Conservation (phyloP, 2,797 vertebrate genomes). For the Macrochelys suwanniensis region DNA sequence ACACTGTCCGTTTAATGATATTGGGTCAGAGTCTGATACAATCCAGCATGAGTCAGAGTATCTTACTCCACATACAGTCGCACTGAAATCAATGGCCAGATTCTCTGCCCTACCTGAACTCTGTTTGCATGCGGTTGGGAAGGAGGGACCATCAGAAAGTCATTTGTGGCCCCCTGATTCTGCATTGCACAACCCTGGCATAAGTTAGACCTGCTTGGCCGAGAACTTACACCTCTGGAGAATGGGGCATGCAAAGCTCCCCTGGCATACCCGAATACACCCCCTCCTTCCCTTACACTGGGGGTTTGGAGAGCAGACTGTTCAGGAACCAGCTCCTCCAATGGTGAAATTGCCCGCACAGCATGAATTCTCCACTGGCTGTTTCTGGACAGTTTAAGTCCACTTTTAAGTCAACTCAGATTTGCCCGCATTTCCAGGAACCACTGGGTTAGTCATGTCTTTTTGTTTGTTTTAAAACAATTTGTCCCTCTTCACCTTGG, state of each 20-base stretch:
- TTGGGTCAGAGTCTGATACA: not conserved
- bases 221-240: not conserved
- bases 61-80: not conserved
- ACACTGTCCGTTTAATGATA: not conserved
- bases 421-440: not conserved
- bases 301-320: not conserved
- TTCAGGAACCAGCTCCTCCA: not conserved
- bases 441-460: not conserved
- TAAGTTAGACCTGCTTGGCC: not conserved
- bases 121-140: not conserved
- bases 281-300: not conserved
- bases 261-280: not conserved
- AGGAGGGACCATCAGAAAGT: not conserved
- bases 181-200: not conserved
- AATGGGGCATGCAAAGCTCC: not conserved
- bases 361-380: not conserved
- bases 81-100: not conserved
- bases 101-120: not conserved
- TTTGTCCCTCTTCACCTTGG: not conserved
- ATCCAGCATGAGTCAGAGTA: not conserved
- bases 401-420: not conserved
- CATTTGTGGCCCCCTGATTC: not conserved
- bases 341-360: not conserved
- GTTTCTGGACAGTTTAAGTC: not conserved
- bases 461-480: not conserved